Conservation (phyloP, 2,113 vertebrate genomes). For the Rallus limicola region DNA sequence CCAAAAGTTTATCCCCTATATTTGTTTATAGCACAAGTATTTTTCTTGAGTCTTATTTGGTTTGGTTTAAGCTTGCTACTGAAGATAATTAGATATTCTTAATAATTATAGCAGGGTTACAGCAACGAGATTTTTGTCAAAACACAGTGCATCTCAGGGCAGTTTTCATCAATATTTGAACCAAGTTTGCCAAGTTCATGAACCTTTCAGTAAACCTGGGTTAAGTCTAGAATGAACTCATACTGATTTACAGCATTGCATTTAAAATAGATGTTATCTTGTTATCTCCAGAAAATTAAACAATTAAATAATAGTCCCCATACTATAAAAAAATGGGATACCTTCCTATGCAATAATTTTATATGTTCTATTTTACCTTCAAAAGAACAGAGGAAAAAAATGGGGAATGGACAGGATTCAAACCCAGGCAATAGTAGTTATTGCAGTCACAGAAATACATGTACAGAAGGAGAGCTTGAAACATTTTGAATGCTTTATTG, state of each 20-base stretch:
- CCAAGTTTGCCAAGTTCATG: slow-evolving; percentile 22
- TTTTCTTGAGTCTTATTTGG: background rate
- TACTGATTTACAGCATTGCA: background rate
- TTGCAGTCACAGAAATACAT: background rate
- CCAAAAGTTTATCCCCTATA: background rate
- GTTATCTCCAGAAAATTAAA: background rate
- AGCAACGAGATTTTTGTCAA: background rate
- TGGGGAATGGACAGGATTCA: background rate
- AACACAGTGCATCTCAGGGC: background rate
- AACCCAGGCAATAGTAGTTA: background rate
- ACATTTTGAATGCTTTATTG: background rate
- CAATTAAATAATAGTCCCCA: background rate
- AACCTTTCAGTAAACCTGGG: background rate
- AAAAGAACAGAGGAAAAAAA: background rate
- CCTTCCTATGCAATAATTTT: background rate
- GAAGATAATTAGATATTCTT: background rate
- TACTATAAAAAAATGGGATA: background rate
- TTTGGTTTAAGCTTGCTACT: background rate
- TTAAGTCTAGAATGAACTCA: background rate
- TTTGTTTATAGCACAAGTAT: background rate
- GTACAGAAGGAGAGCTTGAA: background rate
- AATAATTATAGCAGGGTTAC: background rate
- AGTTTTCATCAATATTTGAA: background rate
- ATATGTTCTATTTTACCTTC: background rate
- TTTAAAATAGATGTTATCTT: background rate